phyloP scores from a whole-genome alignment of 2,797 vertebrate species.

The Molossus alvarezi region DNA sequence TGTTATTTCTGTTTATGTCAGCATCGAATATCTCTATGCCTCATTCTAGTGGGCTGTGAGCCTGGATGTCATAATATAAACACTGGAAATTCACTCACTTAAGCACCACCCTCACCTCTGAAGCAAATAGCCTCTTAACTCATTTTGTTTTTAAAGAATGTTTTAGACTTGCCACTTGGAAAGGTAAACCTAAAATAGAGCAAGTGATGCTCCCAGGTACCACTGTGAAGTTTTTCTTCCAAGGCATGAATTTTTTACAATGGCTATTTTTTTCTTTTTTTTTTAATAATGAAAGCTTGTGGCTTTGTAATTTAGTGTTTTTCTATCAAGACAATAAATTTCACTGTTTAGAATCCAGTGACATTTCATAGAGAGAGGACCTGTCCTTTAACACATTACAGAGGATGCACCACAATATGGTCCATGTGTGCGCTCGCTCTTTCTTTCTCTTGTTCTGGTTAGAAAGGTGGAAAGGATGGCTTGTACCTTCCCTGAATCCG shows the following conservation, averaged over 20 bases:
- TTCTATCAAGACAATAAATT: constrained; percentile 36
- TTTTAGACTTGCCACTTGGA: constrained; percentile 33
- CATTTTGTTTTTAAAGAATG: constrained; percentile 55
- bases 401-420: constrained; percentile 24
- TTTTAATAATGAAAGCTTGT: not conserved
- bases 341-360: constrained; percentile 45
- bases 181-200: constrained; percentile 54
- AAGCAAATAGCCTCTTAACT: not conserved
- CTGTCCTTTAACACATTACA: constrained; percentile 37
- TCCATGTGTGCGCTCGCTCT: constrained; percentile 59
- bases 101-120: not conserved
- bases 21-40: not conserved
- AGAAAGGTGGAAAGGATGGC: constrained; percentile 63
- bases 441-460: constrained; percentile 71
- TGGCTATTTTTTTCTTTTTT: not conserved
- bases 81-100: constrained; percentile 35
- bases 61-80: constrained; percentile 55
- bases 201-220: constrained; percentile 45
- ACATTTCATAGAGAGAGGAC: not conserved
- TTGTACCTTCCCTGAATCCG: constrained; percentile 57
- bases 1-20: constrained; percentile 53
- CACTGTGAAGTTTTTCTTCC: constrained; percentile 76
- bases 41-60: not conserved
- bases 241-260: constrained; percentile 64
- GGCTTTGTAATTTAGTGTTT: constrained; percentile 62